Percentiles rank a stretch among this genome's conserved stretches.
phyloP scores from a whole-genome alignment of 1,140 invertebrate species.

The Euura lappo region DNA sequence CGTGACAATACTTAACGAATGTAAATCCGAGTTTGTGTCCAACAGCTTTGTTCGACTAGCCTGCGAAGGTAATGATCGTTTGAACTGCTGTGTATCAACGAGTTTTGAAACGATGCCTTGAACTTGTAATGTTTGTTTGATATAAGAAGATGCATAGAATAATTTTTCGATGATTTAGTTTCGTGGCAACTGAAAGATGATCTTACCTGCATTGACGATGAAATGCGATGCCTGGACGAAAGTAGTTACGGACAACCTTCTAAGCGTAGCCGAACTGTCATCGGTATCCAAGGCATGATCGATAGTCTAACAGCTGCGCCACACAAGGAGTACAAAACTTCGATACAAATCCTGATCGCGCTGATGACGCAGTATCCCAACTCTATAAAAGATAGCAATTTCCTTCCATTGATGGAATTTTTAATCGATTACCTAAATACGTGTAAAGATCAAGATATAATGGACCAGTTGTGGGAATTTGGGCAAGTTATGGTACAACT shows the following conservation, averaged over 20 bases:
- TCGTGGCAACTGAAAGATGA: neutral
- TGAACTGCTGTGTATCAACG: neutral
- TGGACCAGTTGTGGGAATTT: conserved; percentile 50
- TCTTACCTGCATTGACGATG: neutral
- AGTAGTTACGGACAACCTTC: neutral
- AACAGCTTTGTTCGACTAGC: conserved; percentile 35
- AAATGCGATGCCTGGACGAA: neutral
- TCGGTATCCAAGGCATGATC: conserved; percentile 28
- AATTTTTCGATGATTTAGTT: neutral
- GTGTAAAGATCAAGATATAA: conserved; percentile 44
- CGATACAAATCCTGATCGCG: conserved; percentile 39
- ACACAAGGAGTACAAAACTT: conserved; percentile 34
- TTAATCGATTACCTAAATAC: conserved; percentile 47
- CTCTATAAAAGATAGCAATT: conserved; percentile 45
- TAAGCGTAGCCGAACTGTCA: conserved; percentile 33
- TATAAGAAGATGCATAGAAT: too few species aligned
- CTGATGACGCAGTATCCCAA: conserved; percentile 54
- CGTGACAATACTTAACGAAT: conserved; percentile 36
- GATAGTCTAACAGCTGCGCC: conserved; percentile 33
- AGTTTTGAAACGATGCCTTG: too few species aligned
- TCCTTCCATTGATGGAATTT: conserved; percentile 45
- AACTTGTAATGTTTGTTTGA: too few species aligned
- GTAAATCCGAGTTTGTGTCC: conserved; percentile 29
- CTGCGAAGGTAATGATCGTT: conserved; percentile 37
- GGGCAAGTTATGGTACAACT: conserved; percentile 44